phyloP scores from a whole-genome alignment of 1,140 invertebrate genomes.

The Bombus consobrinus region DNA sequence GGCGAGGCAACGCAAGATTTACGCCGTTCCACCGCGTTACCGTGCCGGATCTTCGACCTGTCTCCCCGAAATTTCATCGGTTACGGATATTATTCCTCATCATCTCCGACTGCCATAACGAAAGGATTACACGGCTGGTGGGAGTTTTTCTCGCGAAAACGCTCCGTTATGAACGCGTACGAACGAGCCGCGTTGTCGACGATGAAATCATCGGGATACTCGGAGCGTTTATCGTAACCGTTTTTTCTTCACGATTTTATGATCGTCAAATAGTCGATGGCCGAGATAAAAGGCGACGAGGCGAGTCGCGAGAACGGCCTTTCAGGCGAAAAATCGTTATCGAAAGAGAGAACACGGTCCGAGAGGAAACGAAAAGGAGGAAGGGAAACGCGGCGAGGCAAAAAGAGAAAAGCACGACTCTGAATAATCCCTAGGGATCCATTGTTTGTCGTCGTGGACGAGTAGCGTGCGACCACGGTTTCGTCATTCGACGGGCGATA shows the following conservation, averaged over 20 bases:
- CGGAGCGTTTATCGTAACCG: neutral
- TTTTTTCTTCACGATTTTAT: conserved; percentile 67
- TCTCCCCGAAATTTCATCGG: conserved; percentile 72
- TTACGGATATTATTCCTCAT: conserved; percentile 80
- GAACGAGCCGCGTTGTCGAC: neutral
- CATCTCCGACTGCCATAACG: conserved; percentile 74
- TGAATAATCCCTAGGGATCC: conserved; percentile 62
- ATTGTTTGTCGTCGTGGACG: conserved; percentile 52
- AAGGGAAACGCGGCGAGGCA: conserved; percentile 15
- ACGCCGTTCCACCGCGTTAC: conserved; percentile 73
- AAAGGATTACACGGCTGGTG: conserved; percentile 61
- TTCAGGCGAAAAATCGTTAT: conserved; percentile 69
- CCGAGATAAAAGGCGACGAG: conserved; percentile 44
- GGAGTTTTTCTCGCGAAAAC: conserved; percentile 22
- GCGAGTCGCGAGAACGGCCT: conserved; percentile 13
- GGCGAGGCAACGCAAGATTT: conserved; percentile 66
- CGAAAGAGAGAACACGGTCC: conserved; percentile 6
- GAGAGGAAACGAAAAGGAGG: neutral
- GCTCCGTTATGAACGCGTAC: no score
- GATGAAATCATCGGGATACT: conserved; percentile 54
- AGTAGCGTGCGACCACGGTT: conserved; percentile 21
- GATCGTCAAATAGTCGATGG: conserved; percentile 72
- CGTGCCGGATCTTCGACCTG: conserved; percentile 33
- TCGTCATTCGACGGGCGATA: conserved; percentile 67
- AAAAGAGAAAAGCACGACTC: conserved; percentile 44